A percentile compares a stretch with the other conserved stretches of the same genome.
Evolutionary conservation across 2,113 vertebrate species (phyloP).

Genomic region (Oxyruncus cristatus): DNA sequence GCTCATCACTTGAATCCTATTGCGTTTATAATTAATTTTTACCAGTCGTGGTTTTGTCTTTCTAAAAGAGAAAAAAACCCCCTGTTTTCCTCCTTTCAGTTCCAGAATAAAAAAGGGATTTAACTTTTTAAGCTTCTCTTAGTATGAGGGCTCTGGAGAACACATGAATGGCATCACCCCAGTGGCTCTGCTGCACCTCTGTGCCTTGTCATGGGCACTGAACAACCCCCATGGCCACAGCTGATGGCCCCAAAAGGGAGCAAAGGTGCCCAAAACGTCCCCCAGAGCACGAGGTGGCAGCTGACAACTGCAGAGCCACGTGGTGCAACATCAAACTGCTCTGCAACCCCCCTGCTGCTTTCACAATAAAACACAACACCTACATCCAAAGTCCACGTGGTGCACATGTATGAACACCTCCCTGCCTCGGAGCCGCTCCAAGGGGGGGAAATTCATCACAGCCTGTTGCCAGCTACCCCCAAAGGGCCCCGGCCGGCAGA

Average conservation of each 20-base stretch:
- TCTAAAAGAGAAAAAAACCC: background rate
- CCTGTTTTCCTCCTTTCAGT: background rate
- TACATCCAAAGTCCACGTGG: rapidly evolving
- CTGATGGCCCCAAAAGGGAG: background rate
- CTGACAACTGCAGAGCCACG: rapidly evolving
- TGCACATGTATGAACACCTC: rapidly evolving
- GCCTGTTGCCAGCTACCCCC: background rate
- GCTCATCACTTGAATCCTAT: too few relatives aligned
- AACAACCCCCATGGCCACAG: background rate
- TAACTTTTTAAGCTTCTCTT: background rate
- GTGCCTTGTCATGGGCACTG: background rate
- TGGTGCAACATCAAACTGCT: background rate
- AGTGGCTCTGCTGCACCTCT: background rate
- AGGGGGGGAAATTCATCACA: rapidly evolving
- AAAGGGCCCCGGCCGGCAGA: background rate
- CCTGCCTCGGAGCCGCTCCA: background rate
- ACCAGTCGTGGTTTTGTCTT: background rate
- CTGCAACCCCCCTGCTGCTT: background rate
- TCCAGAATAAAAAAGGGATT: background rate
- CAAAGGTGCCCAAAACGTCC: rapidly evolving
- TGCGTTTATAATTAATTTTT: background rate
- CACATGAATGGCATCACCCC: rapidly evolving
- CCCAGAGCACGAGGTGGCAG: background rate
- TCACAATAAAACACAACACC: rapidly evolving
- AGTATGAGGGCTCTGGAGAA: too few relatives aligned